These are phyloP conservation scores for Aleiodes sp. DNA, from an alignment of 1,140 invertebrate genomes.

Conservation along the genomic window DNA sequence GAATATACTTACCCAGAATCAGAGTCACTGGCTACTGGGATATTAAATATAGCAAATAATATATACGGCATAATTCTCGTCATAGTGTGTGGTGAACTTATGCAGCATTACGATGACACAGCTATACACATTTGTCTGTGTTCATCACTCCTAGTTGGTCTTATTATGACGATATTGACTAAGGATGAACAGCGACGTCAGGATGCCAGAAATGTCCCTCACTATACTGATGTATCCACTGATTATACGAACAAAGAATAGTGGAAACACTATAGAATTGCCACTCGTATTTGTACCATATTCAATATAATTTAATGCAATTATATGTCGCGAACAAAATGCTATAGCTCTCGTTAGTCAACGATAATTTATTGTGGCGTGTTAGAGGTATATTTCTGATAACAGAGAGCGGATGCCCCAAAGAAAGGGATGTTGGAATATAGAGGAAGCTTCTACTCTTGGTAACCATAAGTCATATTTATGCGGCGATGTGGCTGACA, in stretches of 20 bases:
- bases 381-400: conserved; percentile 20
- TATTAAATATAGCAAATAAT: conserved; percentile 75
- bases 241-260: neutral
- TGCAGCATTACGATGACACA: conserved; percentile 49
- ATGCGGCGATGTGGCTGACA: conserved; percentile 30
- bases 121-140: conserved; percentile 59
- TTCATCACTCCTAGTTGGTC: conserved; percentile 61
- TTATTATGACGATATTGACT: conserved; percentile 68
- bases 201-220: conserved; percentile 50
- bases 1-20: conserved; percentile 80
- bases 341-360: conserved; percentile 2
- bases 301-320: conserved; percentile 14
- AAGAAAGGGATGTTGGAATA: conserved; percentile 15
- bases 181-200: conserved; percentile 69
- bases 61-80: conserved; percentile 72
- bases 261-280: neutral
- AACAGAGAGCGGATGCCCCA: conserved; percentile 6
- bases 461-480: conserved; percentile 35
- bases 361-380: conserved; percentile 12
- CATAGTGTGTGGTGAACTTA: conserved; percentile 46
- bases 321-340: neutral
- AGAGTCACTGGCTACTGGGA: conserved; percentile 73
- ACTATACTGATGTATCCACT: neutral
- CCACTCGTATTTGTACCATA: neutral
- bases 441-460: conserved; percentile 24